Evolutionary conservation across 1,140 invertebrate genomes (phyloP), one percentile per base, ranked within the genome.

Genomic region (Lethrus apterus): DNA sequence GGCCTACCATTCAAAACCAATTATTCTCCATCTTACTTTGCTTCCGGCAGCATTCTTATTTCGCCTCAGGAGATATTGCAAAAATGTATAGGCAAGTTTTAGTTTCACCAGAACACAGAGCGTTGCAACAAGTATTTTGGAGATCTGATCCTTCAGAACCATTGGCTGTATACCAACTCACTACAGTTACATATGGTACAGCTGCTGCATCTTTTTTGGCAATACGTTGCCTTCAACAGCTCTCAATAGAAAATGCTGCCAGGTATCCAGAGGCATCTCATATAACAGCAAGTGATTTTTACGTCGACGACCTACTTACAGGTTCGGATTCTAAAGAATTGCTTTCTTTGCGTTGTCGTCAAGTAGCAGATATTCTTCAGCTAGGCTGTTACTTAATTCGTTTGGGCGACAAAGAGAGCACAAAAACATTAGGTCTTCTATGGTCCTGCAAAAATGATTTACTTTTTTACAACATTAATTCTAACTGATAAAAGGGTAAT

Each of bases 61-160:
- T 55, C 0, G 19, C 69, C 1, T 46, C 52, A 0, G 54, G 46
- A 18, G 63, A 68, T 21, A 59, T 67, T 36, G 48, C 48, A 38
- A 60, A 67, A 46, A 67, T 67, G 60, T 67, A 66, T 48, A 44
- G 64, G 3, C 57, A 59, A 24, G 52, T 67, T 11, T 18, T 57
- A 17, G 30, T 65, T 4, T 44, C 44, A 18, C 46, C 51, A 10
- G 17, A 48, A 15, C 60, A 66, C 48, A 44, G 52, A 8, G 9
- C 29, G 15, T 48, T 64, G 30, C 62, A 65, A 34, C 36, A 54
- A 13, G 64, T 63, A 42, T 41, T 63, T 17, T 57, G 56, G 54
- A 33, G 52, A 5, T 33, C n/a, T n/a, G n/a, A n/a, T n/a, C n/a
- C n/a, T n/a, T n/a, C n/a, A n/a, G n/a, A n/a, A n/a, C n/a, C n/a